Conservation (phyloP, 2,888 invertebrate genomes). For the Morinoia aosen region DNA sequence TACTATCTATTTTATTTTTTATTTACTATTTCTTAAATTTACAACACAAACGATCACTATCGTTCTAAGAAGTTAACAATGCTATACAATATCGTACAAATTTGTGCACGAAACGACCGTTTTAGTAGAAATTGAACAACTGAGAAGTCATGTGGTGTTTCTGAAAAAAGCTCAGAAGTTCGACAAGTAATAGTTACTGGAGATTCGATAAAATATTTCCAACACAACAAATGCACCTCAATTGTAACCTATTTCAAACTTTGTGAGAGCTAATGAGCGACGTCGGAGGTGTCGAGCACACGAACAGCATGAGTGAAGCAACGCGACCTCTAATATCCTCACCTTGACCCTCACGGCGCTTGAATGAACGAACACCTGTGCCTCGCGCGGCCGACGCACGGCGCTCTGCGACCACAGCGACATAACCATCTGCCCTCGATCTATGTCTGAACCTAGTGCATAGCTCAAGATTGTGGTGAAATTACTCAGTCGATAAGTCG, state of each 20-base stretch:
- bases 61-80: too few relatives aligned
- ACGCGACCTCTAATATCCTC: conserved; percentile 25
- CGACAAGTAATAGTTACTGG: too few relatives aligned
- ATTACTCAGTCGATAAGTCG: not conserved
- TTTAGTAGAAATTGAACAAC: too few relatives aligned
- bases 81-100: too few relatives aligned
- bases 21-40: too few relatives aligned
- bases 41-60: too few relatives aligned
- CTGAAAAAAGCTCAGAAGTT: too few relatives aligned
- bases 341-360: conserved; percentile 40
- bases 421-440: conserved; percentile 13
- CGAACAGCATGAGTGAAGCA: not conserved
- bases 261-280: not conserved
- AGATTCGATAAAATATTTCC: not conserved
- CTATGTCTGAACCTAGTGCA: not conserved
- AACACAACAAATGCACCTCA: not conserved
- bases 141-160: too few relatives aligned
- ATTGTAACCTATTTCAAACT: not conserved
- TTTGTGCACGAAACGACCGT: too few relatives aligned
- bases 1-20: too few relatives aligned
- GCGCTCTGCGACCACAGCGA: not conserved
- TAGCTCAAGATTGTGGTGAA: not conserved
- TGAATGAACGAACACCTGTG: conserved; percentile 33
- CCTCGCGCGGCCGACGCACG: not conserved
- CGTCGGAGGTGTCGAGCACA: not conserved